Evolutionary conservation across 2,888 invertebrate species (phyloP).

Genomic region (Anagyrus pseudococci): DNA sequence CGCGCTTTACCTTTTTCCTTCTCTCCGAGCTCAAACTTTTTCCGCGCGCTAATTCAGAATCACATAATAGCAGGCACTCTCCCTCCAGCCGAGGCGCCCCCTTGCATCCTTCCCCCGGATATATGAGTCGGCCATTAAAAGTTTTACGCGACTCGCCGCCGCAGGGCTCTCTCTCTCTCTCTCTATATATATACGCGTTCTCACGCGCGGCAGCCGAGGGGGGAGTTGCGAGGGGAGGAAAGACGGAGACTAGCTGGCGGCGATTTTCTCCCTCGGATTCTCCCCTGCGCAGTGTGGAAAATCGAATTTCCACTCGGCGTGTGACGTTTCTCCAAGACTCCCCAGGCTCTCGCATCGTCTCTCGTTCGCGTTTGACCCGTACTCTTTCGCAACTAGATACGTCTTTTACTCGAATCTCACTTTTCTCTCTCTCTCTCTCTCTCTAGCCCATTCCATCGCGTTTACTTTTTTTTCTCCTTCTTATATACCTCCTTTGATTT

Average conservation of each 20-base stretch:
- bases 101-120: too few relatives aligned
- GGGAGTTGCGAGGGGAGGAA: too few relatives aligned
- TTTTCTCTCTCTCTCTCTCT: slow-evolving; percentile 6
- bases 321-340: slow-evolving; percentile 26
- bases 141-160: background rate
- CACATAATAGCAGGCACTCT: too few relatives aligned
- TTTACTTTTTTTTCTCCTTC: too few relatives aligned
- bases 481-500: background rate
- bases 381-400: too few relatives aligned
- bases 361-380: slow-evolving; percentile 30
- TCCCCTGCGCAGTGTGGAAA: slow-evolving; percentile 20
- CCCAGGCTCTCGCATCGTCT: slow-evolving; percentile 10
- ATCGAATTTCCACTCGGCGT: slow-evolving; percentile 34
- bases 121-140: slow-evolving; percentile 4
- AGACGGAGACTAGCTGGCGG: slow-evolving; percentile 14
- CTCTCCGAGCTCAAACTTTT: too few relatives aligned
- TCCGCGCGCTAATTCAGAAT: too few relatives aligned
- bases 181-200: too few relatives aligned
- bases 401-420: background rate
- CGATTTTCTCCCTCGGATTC: background rate
- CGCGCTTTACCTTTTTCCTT: too few relatives aligned
- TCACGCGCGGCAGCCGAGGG: too few relatives aligned
- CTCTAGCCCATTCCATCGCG: background rate
- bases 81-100: too few relatives aligned
- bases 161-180: background rate